phyloP scores from a whole-genome alignment of 2,888 invertebrate species.

The Eupelmus urozonus region DNA sequence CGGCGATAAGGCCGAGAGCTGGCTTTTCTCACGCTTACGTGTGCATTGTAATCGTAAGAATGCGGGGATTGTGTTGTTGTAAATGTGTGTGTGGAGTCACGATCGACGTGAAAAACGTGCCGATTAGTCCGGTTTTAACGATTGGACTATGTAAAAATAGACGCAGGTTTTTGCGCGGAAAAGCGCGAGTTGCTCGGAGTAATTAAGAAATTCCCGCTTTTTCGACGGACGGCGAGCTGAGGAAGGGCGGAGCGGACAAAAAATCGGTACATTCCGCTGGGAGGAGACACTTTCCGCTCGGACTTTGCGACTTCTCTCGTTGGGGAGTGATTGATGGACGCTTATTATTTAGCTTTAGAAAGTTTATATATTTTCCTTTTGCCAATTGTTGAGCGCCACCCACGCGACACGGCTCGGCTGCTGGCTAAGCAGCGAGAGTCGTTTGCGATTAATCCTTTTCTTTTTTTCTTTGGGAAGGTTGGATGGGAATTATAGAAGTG shows the following conservation, averaged over 20 bases:
- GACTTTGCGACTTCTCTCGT: slow-evolving; percentile 1
- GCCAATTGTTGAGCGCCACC: background rate
- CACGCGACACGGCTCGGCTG: slow-evolving; percentile 3
- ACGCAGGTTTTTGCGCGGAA: slow-evolving; percentile 37
- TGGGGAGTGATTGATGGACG: slow-evolving; percentile 28
- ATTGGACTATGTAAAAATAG: slow-evolving; percentile 32
- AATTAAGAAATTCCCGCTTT: slow-evolving; percentile 56
- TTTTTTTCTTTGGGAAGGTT: no score
- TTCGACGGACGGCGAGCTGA: slow-evolving; percentile 35
- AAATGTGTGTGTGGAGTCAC: no score
- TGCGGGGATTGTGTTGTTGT: no score
- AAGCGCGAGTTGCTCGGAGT: slow-evolving; percentile 27
- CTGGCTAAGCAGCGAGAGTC: background rate
- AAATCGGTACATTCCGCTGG: no score
- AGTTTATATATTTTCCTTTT: background rate
- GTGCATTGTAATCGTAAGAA: no score
- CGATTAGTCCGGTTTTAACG: slow-evolving; percentile 30
- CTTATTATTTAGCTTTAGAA: slow-evolving; percentile 5
- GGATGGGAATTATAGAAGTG: background rate
- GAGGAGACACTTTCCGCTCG: no score
- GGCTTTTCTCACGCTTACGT: slow-evolving; percentile 19
- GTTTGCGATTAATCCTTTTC: background rate
- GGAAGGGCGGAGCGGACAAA: no score
- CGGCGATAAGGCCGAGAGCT: slow-evolving; percentile 5
- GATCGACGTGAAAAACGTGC: background rate